Conservation (phyloP, 2,113 vertebrate genomes). For the Rattus norvegicus region GRCr8 NC_086024.1:99283501-99284000, state of each 20-base stretch:
- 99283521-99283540: neutral
- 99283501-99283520: neutral
- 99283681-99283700: neutral
- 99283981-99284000: neutral
- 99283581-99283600: neutral
- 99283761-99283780: neutral
- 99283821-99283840: neutral
- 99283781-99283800: neutral
- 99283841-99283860: neutral
- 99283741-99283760: neutral
- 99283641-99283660: slow-evolving; percentile 33
- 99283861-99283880: neutral
- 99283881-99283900: neutral
- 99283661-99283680: neutral
- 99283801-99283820: neutral
- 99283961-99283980: neutral
- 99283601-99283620: neutral
- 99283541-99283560: neutral
- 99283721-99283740: neutral
- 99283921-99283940: neutral
- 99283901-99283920: neutral
- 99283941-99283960: neutral
- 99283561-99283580: neutral
- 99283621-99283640: neutral
- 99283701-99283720: neutral